Evolutionary conservation across 2,797 vertebrate genomes (phyloP).

Genomic region (Acanthis flammea): DNA sequence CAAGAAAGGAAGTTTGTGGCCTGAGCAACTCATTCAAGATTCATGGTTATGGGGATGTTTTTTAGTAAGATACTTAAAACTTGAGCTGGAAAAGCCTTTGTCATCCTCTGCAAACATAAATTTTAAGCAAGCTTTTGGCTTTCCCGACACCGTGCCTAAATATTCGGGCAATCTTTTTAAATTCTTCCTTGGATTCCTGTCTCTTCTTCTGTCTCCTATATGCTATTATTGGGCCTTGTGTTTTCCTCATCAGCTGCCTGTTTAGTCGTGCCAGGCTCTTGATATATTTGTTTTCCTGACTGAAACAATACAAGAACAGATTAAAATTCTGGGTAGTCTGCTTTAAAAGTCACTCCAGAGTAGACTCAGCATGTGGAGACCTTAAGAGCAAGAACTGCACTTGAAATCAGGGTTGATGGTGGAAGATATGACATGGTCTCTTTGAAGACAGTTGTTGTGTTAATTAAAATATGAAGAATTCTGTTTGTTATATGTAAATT

Average conservation of each 20-base stretch:
- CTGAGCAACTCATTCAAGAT: neutral
- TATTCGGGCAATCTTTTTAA: neutral
- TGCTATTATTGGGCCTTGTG: neutral
- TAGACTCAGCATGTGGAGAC: neutral
- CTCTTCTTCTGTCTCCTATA: neutral
- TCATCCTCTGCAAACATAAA: neutral
- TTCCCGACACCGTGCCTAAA: neutral
- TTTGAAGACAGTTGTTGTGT: neutral
- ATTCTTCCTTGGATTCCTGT: neutral
- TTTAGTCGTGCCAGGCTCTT: neutral
- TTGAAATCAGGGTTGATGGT: neutral
- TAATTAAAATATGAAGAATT: neutral
- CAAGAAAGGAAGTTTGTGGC: neutral
- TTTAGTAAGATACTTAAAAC: neutral
- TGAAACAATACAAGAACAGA: neutral
- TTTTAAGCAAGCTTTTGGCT: neutral
- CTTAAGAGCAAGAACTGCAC: neutral
- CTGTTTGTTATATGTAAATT: neutral
- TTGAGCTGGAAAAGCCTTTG: neutral
- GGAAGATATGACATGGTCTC: neutral
- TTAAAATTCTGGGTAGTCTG: neutral
- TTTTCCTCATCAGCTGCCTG: neutral
- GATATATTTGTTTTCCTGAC: neutral
- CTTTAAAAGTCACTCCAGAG: neutral
- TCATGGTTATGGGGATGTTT: neutral